phyloP scores from a whole-genome alignment of 64 coral and sea anemone genomes.

The Montipora efflorescens region DNA sequence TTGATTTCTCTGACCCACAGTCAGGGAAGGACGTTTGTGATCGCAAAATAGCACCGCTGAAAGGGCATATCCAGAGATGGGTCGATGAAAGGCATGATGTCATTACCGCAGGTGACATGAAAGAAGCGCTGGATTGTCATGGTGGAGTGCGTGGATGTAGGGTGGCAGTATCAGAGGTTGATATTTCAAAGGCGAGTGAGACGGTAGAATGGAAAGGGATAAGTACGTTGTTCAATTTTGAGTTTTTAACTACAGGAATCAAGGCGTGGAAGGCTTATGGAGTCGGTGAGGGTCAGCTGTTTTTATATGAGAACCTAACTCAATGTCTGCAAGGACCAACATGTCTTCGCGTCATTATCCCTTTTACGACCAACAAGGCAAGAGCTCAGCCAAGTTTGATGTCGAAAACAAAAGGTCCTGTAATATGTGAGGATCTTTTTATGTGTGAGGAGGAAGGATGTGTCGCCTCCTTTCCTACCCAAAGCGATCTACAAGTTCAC shows the following conservation, averaged over 20 bases:
- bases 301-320: too few relatives aligned
- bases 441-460: too few relatives aligned
- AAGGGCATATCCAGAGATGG: slow-evolving; percentile 53
- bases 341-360: neutral
- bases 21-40: slow-evolving; percentile 18
- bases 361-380: neutral
- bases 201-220: slow-evolving; percentile 26
- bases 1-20: too few relatives aligned
- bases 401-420: too few relatives aligned
- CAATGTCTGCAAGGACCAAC: too few relatives aligned
- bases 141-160: slow-evolving; percentile 50
- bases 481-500: too few relatives aligned
- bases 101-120: neutral
- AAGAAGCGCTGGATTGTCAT: slow-evolving; percentile 35
- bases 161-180: neutral
- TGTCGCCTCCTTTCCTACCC: too few relatives aligned
- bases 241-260: neutral
- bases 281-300: neutral
- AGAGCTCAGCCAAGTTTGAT: too few relatives aligned
- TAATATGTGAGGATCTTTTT: too few relatives aligned
- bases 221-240: neutral
- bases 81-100: slow-evolving; percentile 66
- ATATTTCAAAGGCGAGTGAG: neutral
- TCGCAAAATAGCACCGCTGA: slow-evolving; percentile 50
- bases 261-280: slow-evolving; percentile 48